A percentile compares a stretch with the other conserved stretches of the same genome.
Conservation (phyloP, 35 echinoderm and acorn worm species). For the Acanthaster planci region DNA sequence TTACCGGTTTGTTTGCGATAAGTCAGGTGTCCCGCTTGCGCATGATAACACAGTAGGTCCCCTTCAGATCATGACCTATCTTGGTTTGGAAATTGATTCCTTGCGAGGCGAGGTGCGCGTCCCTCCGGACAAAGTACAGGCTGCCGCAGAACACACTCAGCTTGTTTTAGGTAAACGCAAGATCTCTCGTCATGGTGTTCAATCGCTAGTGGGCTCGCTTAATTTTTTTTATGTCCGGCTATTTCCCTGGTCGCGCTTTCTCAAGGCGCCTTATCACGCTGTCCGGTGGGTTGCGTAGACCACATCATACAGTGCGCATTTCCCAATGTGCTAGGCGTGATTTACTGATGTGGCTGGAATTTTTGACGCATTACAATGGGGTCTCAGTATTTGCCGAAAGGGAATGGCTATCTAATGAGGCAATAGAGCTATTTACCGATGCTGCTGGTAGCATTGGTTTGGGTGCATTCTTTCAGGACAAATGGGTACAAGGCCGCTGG, state of each 20-base stretch:
- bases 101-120: too few species aligned
- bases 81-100: too few species aligned
- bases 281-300: background rate
- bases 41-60: too few species aligned
- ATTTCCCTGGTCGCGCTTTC: slow-evolving; percentile 35
- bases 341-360: background rate
- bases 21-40: too few species aligned
- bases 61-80: too few species aligned
- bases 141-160: too few species aligned
- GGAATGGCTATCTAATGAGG: background rate
- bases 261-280: background rate
- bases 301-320: background rate
- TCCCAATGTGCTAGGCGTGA: background rate
- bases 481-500: slow-evolving; percentile 46
- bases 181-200: background rate
- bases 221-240: slow-evolving; percentile 44
- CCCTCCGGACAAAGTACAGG: too few species aligned
- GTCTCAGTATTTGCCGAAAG: background rate
- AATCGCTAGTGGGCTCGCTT: slow-evolving; percentile 44
- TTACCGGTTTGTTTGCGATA: too few species aligned
- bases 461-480: slow-evolving; percentile 26
- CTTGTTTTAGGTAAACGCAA: background rate
- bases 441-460: slow-evolving; percentile 41
- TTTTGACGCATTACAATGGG: background rate
- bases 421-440: slow-evolving; percentile 30